A percentile compares a stretch with the other conserved stretches of the same genome.
These are phyloP conservation scores for Brachynemurus nebulosus DNA, from an alignment of 2,888 invertebrate genomes.

Conservation along the genomic window DNA sequence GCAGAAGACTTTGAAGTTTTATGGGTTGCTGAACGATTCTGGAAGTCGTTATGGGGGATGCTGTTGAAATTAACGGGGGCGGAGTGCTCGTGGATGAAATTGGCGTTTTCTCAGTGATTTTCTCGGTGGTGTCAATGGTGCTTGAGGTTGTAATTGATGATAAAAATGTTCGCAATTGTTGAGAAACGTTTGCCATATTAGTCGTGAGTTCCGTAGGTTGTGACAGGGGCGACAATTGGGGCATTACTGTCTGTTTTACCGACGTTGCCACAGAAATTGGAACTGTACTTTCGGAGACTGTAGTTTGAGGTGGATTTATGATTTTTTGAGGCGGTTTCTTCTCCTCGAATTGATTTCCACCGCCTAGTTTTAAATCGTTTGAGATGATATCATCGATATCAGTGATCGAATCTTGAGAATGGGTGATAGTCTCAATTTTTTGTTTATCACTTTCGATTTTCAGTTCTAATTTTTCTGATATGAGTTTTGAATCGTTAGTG, in stretches of 20 bases:
- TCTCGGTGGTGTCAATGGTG: constrained; percentile 34
- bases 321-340: constrained; percentile 17
- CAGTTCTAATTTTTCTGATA: constrained; percentile 2
- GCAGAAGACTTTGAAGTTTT: constrained; percentile 14
- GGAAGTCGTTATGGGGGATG: constrained; percentile 20
- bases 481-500: constrained; percentile 20
- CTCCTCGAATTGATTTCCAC: constrained; percentile 15
- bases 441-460: constrained; percentile 12
- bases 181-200: constrained; percentile 56
- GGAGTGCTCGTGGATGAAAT: constrained; percentile 25
- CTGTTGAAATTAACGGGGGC: constrained; percentile 16
- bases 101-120: constrained; percentile 26
- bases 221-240: constrained; percentile 55
- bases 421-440: constrained; percentile 16
- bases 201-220: constrained; percentile 58
- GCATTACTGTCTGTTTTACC: constrained; percentile 38
- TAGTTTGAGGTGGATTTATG: constrained; percentile 1
- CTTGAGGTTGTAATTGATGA: constrained; percentile 42
- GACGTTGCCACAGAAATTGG: constrained; percentile 23
- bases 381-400: constrained; percentile 17
- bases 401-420: constrained; percentile 15
- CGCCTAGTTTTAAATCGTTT: constrained; percentile 18
- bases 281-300: constrained; percentile 19
- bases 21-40: constrained; percentile 23
- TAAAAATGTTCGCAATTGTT: constrained; percentile 50